A percentile compares a stretch with the other conserved stretches of the same genome.
Evolutionary conservation across 1,140 invertebrate genomes (phyloP).

Genomic region (Lasioglossum baleicum): DNA sequence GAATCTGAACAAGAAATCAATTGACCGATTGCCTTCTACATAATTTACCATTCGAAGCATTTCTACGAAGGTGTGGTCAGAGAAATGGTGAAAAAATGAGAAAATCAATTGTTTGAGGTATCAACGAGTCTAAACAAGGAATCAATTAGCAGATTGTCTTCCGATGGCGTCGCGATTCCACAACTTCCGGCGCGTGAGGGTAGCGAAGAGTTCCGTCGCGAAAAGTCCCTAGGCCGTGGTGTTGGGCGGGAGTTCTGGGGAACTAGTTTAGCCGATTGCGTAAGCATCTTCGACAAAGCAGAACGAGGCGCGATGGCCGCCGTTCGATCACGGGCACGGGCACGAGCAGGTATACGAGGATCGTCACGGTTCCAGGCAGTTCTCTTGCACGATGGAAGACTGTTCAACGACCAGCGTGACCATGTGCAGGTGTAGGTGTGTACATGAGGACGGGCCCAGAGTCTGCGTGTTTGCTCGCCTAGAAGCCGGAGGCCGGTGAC

Average conservation of each 20-base stretch:
- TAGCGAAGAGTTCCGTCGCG: not conserved
- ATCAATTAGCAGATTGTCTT: not conserved
- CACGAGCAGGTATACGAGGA: not conserved
- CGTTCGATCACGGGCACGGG: conserved; percentile 17
- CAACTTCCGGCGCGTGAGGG: not conserved
- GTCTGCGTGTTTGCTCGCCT: conserved; percentile 72
- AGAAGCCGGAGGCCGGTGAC: conserved; percentile 78
- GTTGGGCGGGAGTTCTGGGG: not conserved
- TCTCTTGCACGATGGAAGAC: conserved; percentile 16
- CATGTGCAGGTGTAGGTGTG: not conserved
- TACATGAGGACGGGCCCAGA: conserved; percentile 35
- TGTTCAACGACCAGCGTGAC: conserved; percentile 1
- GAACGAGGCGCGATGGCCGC: conserved; percentile 53
- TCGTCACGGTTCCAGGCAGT: conserved; percentile 16
- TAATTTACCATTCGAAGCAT: too few species aligned
- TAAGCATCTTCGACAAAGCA: conserved; percentile 57
- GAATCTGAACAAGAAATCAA: too few species aligned
- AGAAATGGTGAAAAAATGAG: too few species aligned
- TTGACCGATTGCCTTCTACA: too few species aligned
- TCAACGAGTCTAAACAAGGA: too few species aligned
- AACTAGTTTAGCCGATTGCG: conserved; percentile 58
- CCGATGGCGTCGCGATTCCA: not conserved
- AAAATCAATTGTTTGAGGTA: too few species aligned
- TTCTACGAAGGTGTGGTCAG: too few species aligned
- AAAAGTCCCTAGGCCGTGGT: not conserved